These are phyloP conservation scores for Sesia apiformis DNA, from an alignment of 2,888 invertebrate genomes.

Conservation along the genomic window DNA sequence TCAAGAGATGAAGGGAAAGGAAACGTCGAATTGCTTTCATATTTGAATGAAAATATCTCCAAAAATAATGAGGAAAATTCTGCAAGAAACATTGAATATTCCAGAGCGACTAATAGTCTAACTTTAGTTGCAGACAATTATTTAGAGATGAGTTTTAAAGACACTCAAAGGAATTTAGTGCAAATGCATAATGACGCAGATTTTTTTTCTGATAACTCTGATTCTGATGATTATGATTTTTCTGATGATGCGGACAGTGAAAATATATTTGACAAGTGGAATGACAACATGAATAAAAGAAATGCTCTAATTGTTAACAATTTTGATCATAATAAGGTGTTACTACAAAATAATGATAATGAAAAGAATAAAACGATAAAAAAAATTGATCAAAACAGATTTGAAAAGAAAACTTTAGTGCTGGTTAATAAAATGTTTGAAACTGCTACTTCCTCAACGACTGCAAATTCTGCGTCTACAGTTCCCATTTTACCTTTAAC, in stretches of 20 bases:
- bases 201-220: constrained; percentile 10
- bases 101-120: constrained; percentile 20
- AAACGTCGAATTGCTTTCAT: constrained; percentile 31
- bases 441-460: constrained; percentile 15
- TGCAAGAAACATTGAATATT: constrained; percentile 7
- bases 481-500: constrained; percentile 52
- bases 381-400: constrained; percentile 32
- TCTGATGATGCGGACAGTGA: constrained; percentile 1
- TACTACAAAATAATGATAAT: constrained; percentile 47
- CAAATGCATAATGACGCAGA: constrained; percentile 31
- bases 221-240: constrained; percentile 13
- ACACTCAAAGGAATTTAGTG: constrained; percentile 21
- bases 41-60: constrained; percentile 18
- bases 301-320: constrained; percentile 28
- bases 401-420: constrained; percentile 3
- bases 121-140: constrained; percentile 56
- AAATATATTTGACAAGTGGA: constrained; percentile 28
- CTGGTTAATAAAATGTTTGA: constrained; percentile 22
- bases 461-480: constrained; percentile 13
- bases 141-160: constrained; percentile 37
- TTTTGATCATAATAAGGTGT: constrained; percentile 40
- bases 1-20: constrained; percentile 24
- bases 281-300: constrained; percentile 28
- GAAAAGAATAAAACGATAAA: constrained; percentile 38
- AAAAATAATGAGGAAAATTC: constrained; percentile 13